Evolutionary conservation across 2,797 vertebrate genomes (phyloP).

Genomic region (Lithobates sylvaticus): DNA sequence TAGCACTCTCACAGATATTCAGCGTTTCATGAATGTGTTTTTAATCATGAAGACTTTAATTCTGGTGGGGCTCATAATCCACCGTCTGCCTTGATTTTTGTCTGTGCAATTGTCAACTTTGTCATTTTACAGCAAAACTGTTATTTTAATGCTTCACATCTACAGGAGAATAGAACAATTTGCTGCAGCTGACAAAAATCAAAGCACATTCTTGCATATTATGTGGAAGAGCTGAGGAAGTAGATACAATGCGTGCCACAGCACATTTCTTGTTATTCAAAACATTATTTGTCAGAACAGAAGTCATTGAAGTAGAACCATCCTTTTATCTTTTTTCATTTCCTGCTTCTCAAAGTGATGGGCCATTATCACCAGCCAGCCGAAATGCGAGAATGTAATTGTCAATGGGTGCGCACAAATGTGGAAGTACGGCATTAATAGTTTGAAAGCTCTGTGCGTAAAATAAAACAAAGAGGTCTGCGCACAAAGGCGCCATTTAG

Average conservation of each 20-base stretch:
- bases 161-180: slow-evolving; percentile 42
- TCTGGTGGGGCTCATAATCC: neutral
- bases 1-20: neutral
- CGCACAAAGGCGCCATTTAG: slow-evolving; percentile 36
- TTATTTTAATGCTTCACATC: slow-evolving; percentile 20
- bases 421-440: slow-evolving; percentile 34
- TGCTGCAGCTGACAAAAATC: slow-evolving; percentile 42
- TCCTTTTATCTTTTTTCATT: slow-evolving; percentile 58
- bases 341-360: slow-evolving; percentile 55
- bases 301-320: slow-evolving; percentile 57
- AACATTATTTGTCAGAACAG: slow-evolving; percentile 59
- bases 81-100: neutral
- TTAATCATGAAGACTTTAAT: neutral
- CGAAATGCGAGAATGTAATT: slow-evolving; percentile 51
- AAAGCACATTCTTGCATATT: slow-evolving; percentile 47
- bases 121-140: slow-evolving; percentile 23
- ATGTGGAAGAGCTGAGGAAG: slow-evolving; percentile 20
- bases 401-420: slow-evolving; percentile 24
- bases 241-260: slow-evolving; percentile 34
- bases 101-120: slow-evolving; percentile 3
- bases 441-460: slow-evolving; percentile 16
- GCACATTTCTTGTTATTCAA: slow-evolving; percentile 48
- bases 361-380: slow-evolving; percentile 48
- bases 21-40: neutral
- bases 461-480: slow-evolving; percentile 31